phyloP scores from a whole-genome alignment of 2,797 vertebrate species.

The Leucoraja ocellata region DNA sequence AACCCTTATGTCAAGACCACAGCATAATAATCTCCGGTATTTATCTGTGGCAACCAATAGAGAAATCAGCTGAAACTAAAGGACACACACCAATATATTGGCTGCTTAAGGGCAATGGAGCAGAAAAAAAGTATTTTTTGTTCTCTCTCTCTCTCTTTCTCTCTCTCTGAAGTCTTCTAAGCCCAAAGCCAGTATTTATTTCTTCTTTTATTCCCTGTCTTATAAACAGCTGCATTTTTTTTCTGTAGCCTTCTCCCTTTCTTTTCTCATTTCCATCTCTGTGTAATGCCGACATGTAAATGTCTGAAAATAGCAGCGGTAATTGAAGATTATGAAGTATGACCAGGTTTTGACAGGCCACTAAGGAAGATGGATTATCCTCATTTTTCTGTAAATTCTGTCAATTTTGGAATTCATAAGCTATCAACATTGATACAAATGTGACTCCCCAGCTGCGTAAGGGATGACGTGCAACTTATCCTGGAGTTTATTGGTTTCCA shows the following conservation, averaged over 20 bases:
- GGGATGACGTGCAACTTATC: constrained; percentile 47
- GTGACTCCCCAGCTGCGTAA: constrained; percentile 82
- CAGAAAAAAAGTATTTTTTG: constrained; percentile 6
- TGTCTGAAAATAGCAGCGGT: constrained; percentile 85
- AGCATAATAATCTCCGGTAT: constrained; percentile 36
- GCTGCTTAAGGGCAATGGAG: constrained; percentile 23
- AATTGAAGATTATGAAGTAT: constrained; percentile 99
- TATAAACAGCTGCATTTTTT: constrained; percentile 63
- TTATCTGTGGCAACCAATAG: constrained; percentile 27
- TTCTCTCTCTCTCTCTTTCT: constrained; percentile 40
- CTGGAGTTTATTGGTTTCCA: constrained; percentile 46
- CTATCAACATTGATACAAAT: constrained; percentile 93
- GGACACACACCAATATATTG: constrained; percentile 27
- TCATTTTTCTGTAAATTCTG: constrained; percentile 99
- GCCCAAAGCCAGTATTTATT: constrained; percentile 43
- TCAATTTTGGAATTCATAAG: constrained; percentile 98
- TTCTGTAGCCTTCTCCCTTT: constrained; percentile 59
- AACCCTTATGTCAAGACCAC: constrained; percentile 36
- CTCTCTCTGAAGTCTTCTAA: constrained; percentile 49
- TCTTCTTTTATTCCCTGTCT: constrained; percentile 58
- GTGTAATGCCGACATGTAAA: constrained; percentile 84
- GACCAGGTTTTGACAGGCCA: constrained; percentile 93
- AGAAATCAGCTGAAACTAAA: constrained; percentile 32
- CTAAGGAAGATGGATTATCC: constrained; percentile 99
- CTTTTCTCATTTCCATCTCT: constrained; percentile 74